Evolutionary conservation across 92 coral and sea anemone genomes (phyloP), one percentile per base, ranked within the genome.

Genomic region (Epizoanthus stellaris): DNA sequence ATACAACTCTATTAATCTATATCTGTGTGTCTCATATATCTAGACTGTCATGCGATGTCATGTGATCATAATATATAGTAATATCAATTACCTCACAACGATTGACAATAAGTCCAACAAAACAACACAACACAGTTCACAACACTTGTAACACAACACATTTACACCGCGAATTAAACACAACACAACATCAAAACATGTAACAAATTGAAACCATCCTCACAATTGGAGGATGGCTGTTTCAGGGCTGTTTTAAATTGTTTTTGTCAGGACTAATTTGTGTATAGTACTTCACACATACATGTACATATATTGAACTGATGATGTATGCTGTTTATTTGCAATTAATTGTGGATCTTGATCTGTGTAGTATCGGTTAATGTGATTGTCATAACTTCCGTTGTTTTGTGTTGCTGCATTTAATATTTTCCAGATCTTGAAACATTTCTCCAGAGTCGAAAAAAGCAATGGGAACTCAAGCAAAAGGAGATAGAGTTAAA

Each of bases 341-440:
- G 34, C 34, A 30, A 30, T 30, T 30, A 30, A 1, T 1, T 30
- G 34, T 30, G 34, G 34, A 30, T 30, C 34, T 30, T 30, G 34
- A 30, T 30, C 34, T 30, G 34, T 30, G 34, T 30, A 30, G 34
- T 30, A 30, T 64, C 0, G 9, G 6, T 6, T 12, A 64, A n/a
- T 64, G 25, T 23, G 23, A 23, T 36, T 11, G 19, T 64, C 19
- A 64, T 64, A 8, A 36, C 69, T 17, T 9, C 69, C 25, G 30
- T 64, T 64, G 69, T 64, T 23, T n/a, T 64, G 69, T 36, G 25
- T 64, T n/a, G 69, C 69, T 64, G 23, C 25, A 11, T 73, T 73
- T 43, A 65, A 19, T 52, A 66, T 30, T 70, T 73, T 71, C 36
- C 80, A 83, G 87, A 83, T 42, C 58, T 71, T 70, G 77, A 83